These are phyloP conservation scores for Aleiodes testaceus DNA, from an alignment of 2,888 invertebrate species.

Conservation along the genomic window DNA sequence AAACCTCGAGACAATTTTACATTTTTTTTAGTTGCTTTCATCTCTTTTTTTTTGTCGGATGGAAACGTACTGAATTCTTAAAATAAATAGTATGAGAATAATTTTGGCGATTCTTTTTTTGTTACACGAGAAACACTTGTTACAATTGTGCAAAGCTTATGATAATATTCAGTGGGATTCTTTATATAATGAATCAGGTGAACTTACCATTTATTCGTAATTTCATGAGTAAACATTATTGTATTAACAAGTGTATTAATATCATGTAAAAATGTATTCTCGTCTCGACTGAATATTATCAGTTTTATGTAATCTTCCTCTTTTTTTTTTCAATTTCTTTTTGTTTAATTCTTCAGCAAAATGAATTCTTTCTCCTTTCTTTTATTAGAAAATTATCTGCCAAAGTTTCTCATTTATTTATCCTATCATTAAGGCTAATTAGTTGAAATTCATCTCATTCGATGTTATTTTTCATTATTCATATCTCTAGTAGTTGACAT, in stretches of 20 bases:
- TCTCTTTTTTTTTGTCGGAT: neutral
- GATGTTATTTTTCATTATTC: no score
- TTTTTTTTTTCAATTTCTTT: conserved; percentile 11
- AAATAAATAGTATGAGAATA: conserved; percentile 15
- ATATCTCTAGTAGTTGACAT: no score
- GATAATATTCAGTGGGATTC: no score
- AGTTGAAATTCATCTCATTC: no score
- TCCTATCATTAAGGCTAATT: no score
- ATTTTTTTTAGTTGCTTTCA: no score
- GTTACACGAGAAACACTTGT: neutral
- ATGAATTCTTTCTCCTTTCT: neutral
- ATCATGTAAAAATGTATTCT: conserved; percentile 2
- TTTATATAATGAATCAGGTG: neutral
- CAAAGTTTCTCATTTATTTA: no score
- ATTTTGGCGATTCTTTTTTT: neutral
- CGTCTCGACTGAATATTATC: conserved; percentile 1
- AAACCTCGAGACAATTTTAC: conserved; percentile 18
- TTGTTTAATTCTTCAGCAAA: neutral
- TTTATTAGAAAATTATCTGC: neutral
- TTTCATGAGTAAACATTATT: neutral
- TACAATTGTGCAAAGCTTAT: neutral
- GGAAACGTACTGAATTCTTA: neutral
- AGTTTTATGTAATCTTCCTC: neutral
- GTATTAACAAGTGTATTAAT: neutral
- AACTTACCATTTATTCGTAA: conserved; percentile 15